phyloP scores from a whole-genome alignment of 2,888 invertebrate species.

The Cordilura impudica region DNA sequence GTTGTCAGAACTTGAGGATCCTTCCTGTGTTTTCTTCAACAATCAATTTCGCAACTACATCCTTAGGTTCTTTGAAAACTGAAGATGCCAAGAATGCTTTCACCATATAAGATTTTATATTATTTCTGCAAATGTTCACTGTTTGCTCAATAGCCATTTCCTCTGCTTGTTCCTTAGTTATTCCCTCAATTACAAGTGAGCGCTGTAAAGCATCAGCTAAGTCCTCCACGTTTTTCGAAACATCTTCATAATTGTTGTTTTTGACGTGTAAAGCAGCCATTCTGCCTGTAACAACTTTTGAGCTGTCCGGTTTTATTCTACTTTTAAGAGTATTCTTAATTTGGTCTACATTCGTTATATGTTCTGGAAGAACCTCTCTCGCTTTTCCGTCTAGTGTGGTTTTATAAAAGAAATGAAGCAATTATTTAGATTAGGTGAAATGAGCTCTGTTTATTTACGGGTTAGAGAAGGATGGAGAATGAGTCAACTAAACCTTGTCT shows the following conservation, averaged over 20 bases:
- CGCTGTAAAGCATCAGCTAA: not conserved
- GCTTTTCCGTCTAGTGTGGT: not conserved
- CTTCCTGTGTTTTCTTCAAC: not conserved
- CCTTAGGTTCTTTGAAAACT: no score
- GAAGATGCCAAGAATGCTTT: slow-evolving; percentile 8
- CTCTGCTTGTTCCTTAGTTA: not conserved
- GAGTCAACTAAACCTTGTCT: no score
- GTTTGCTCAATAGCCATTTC: not conserved
- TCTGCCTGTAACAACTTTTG: no score
- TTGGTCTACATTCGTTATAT: not conserved
- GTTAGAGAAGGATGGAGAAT: no score
- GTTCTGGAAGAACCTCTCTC: not conserved
- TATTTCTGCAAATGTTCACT: not conserved
- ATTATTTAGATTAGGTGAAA: not conserved
- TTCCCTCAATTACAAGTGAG: not conserved
- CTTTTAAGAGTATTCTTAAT: no score
- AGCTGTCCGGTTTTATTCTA: no score
- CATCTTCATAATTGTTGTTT: not conserved
- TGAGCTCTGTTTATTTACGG: no score
- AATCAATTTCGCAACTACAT: no score
- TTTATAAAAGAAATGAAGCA: not conserved
- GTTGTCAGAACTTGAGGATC: not conserved
- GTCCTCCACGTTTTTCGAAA: not conserved
- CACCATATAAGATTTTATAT: not conserved
- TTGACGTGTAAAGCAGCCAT: not conserved